A percentile compares a stretch with the other conserved stretches of the same genome.
phyloP scores from a whole-genome alignment of 2,888 invertebrate genomes.

The Cheilosia pagana region DNA sequence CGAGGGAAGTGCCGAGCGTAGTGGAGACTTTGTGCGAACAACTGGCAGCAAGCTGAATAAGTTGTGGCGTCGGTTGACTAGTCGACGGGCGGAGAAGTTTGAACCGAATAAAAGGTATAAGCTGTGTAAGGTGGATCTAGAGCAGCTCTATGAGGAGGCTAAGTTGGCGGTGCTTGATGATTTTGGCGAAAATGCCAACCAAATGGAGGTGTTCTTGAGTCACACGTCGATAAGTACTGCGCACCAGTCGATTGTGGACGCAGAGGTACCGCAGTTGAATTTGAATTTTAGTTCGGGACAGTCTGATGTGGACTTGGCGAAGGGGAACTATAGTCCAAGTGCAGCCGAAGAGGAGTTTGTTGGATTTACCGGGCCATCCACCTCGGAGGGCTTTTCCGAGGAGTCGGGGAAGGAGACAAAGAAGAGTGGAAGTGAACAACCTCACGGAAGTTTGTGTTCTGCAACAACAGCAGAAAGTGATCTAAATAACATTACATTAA shows the following conservation, averaged over 20 bases:
- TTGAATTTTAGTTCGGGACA: conserved; percentile 78
- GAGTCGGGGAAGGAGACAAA: conserved; percentile 10
- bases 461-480: background rate
- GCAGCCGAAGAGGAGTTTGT: conserved; percentile 76
- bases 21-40: conserved; percentile 78
- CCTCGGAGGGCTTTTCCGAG: conserved; percentile 44
- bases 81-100: conserved; percentile 82
- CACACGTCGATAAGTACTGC: conserved; percentile 72
- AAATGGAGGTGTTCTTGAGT: conserved; percentile 76
- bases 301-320: conserved; percentile 76
- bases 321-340: conserved; percentile 77
- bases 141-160: conserved; percentile 83
- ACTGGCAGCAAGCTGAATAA: conserved; percentile 83
- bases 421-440: conserved; percentile 20
- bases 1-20: conserved; percentile 47
- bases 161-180: conserved; percentile 79
- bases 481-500: background rate
- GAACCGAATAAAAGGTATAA: conserved; percentile 81
- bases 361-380: conserved; percentile 25
- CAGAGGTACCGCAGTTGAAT: conserved; percentile 78
- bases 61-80: conserved; percentile 84
- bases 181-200: conserved; percentile 77
- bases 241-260: conserved; percentile 37
- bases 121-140: conserved; percentile 82
- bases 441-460: too few relatives aligned